Base-by-base conservation (phyloP, 35 echinoderm and acorn worm genomes). In the Patiria miniata region DNA sequence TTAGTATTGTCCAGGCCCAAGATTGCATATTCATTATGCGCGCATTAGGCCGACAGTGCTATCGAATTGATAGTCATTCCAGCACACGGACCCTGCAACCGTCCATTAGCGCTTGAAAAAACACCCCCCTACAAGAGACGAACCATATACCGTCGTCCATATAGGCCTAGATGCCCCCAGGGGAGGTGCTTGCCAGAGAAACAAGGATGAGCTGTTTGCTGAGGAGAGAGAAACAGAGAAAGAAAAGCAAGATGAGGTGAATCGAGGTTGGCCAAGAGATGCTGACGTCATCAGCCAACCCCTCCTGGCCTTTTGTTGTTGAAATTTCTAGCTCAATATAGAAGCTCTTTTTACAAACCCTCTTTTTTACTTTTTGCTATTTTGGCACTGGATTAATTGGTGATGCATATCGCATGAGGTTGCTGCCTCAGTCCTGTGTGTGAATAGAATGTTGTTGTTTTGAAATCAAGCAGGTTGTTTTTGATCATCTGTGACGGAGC, bases 101-200 rank as follows among this genome's bases (percentile, higher is more conserved):
- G 65, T 73, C 65, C 65, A 73, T 73, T 73, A 73, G 34, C 0
- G 26, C 65, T 34, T 73, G 65, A 30, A 73, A 73, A 73, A 73
- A 26, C n/a, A 73, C 65, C 19, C 14, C 65, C 65, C 23, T 26
- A 16, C 8, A 61, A 21, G 58, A 61, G 58, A 73, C 26, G 26
- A 7, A 73, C 26, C 65, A 73, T n/a, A 60, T 73, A 26, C 65
- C 23, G 65, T 73, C 29, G 15, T 73, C 23, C 26, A 10, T 18
- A 32, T 73, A 2, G 65, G 10, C 65, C 65, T 1, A 14, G 34
- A 30, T 28, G 14, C 21, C 65, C 65, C 65, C 23, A 8, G 5
- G 65, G 65, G 65, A 32, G 34, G 65, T 30, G 19, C 23, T 12
- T 22, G 29, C 26, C 42, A 47, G 42, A 73, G 65, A 73, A 73